phyloP scores from a whole-genome alignment of 2,888 invertebrate species.

The Dolomedes plantarius region DNA sequence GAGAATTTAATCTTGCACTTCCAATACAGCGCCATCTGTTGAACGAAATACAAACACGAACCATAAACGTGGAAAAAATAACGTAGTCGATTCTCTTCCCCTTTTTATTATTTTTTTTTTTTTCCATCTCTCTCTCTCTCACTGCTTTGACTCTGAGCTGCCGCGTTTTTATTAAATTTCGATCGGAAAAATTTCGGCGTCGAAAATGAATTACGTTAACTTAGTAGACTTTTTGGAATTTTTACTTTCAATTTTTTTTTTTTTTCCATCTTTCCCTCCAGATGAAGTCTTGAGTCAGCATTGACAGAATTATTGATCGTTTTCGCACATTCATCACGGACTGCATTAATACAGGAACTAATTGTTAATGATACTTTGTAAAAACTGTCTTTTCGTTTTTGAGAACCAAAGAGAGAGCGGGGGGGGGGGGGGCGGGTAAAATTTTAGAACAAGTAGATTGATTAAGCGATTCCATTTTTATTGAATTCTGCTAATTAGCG shows the following conservation, averaged over 20 bases:
- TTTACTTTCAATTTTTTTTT: not conserved
- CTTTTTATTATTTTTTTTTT: too few species aligned
- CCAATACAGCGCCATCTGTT: conserved; percentile 67
- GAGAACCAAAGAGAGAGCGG: not conserved
- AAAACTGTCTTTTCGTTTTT: not conserved
- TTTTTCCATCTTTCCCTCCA: not conserved
- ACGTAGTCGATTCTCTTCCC: conserved; percentile 29
- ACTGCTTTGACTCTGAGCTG: not conserved
- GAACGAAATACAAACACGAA: conserved; percentile 67
- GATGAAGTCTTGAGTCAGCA: not conserved
- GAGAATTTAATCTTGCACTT: conserved; percentile 69
- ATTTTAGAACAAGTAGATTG: not conserved
- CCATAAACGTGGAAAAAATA: conserved; percentile 64
- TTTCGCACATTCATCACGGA: not conserved
- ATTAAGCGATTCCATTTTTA: not conserved
- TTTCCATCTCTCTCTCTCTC: not conserved
- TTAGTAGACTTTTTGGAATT: conserved; percentile 22
- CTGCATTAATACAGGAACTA: not conserved
- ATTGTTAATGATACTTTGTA: not conserved
- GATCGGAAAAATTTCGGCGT: conserved; percentile 45
- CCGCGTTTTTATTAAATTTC: conserved; percentile 48
- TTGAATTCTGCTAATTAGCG: not conserved
- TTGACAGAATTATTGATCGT: not conserved
- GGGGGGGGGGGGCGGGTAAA: not conserved
- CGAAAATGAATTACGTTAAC: conserved; percentile 34